These are phyloP conservation scores for Spizella passerina DNA, from an alignment of 2,797 vertebrate species.

Conservation along the genomic window DNA sequence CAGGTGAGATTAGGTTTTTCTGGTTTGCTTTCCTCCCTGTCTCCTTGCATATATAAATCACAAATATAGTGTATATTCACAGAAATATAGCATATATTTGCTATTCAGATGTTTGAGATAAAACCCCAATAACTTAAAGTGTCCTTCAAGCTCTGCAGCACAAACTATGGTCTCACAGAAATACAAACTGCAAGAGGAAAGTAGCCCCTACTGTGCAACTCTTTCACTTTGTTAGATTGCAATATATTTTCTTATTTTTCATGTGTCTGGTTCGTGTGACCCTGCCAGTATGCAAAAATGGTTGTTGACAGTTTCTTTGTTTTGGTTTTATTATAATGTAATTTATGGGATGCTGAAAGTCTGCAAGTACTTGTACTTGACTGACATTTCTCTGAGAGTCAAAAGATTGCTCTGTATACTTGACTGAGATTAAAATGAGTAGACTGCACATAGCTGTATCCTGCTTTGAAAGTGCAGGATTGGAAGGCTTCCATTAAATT, in stretches of 20 bases:
- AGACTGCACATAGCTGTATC: not conserved
- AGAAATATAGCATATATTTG: not conserved
- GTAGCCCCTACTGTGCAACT: not conserved
- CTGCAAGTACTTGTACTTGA: not conserved
- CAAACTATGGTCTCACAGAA: not conserved
- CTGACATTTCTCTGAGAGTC: not conserved
- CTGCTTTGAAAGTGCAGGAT: conserved; percentile 20
- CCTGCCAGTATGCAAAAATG: not conserved
- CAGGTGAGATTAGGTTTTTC: not conserved
- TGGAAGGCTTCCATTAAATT: conserved; percentile 62
- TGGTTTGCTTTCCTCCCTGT: not conserved
- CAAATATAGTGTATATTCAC: not conserved
- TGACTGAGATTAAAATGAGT: conserved; percentile 31
- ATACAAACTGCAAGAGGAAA: not conserved
- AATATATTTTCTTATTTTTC: not conserved
- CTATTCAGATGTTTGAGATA: not conserved
- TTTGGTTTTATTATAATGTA: conserved; percentile 21
- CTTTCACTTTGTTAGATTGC: not conserved
- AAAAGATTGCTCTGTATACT: conserved; percentile 15
- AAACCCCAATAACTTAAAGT: not conserved
- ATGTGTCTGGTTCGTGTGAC: not conserved
- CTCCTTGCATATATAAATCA: not conserved
- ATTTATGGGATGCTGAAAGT: conserved; percentile 14
- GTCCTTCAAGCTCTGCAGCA: not conserved
- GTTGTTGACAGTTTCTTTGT: not conserved